These are phyloP conservation scores for Netelia virgata DNA, from an alignment of 2,888 invertebrate species.

Conservation along the genomic window DNA sequence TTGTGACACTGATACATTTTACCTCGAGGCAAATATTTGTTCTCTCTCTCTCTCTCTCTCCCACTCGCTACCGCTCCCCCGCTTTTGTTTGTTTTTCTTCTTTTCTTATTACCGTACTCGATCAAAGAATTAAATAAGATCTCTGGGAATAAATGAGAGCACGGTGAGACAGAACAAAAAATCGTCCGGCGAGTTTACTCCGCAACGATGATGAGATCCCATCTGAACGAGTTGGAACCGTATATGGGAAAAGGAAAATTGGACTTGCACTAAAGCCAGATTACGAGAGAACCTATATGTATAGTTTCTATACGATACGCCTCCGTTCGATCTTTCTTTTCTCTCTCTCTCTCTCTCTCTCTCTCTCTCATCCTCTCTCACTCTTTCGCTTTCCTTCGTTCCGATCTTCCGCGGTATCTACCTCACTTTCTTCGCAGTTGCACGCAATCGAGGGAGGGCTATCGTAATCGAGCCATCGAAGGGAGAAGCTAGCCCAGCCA, in stretches of 20 bases:
- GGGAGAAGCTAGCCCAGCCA: slow-evolving; percentile 13
- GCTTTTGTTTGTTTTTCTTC: neutral
- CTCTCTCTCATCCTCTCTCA: neutral
- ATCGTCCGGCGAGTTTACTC: slow-evolving; percentile 33
- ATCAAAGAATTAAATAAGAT: slow-evolving; percentile 46
- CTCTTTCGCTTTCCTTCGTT: slow-evolving; percentile 6
- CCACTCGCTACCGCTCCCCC: too few species aligned
- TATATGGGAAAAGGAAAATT: slow-evolving; percentile 52
- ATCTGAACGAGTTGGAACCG: slow-evolving; percentile 44
- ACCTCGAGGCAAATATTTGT: slow-evolving; percentile 15
- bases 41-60: neutral
- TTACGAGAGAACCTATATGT: slow-evolving; percentile 38
- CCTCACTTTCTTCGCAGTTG: slow-evolving; percentile 24
- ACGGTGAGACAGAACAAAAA: slow-evolving; percentile 22
- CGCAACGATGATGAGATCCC: slow-evolving; percentile 50
- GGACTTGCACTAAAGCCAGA: slow-evolving; percentile 56
- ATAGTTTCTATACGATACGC: slow-evolving; percentile 21
- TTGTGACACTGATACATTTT: slow-evolving; percentile 19
- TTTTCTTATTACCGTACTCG: slow-evolving; percentile 30
- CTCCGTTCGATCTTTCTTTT: neutral
- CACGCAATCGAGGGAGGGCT: slow-evolving; percentile 56
- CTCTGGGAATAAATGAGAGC: slow-evolving; percentile 16
- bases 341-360: neutral
- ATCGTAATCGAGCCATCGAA: slow-evolving; percentile 67
- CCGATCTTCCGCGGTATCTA: slow-evolving; percentile 33